Percentiles rank a stretch among this genome's conserved stretches.
Evolutionary conservation across 2,113 vertebrate species (phyloP).

Genomic region (Gadus macrocephalus): DNA sequence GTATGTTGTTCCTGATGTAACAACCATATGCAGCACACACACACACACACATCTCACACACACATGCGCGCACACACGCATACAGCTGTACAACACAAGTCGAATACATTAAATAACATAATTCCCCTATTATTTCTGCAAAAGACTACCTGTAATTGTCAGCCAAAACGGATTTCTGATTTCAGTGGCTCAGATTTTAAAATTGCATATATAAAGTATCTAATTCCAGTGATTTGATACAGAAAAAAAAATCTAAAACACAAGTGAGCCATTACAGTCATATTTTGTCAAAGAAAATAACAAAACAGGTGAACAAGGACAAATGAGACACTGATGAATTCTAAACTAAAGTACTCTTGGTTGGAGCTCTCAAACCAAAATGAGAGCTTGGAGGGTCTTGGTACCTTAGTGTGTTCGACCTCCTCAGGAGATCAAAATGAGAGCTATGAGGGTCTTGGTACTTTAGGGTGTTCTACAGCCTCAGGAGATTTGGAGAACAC

Average conservation of each 20-base stretch:
- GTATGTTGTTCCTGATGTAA: constrained; percentile 27
- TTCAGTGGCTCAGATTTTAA: constrained; percentile 57
- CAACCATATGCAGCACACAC: not conserved
- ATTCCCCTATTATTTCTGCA: constrained; percentile 14
- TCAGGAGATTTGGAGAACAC: constrained; percentile 13
- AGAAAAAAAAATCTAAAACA: constrained; percentile 11
- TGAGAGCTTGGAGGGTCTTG: not conserved
- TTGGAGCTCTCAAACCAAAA: not conserved
- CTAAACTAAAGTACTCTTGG: not conserved
- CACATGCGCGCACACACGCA: not conserved
- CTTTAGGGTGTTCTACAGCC: constrained; percentile 22
- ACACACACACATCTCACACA: not conserved
- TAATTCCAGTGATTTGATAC: constrained; percentile 58
- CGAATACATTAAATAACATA: constrained; percentile 8
- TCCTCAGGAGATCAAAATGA: no score
- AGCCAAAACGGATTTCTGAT: constrained; percentile 25
- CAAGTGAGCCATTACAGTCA: not conserved
- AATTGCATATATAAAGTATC: constrained; percentile 48
- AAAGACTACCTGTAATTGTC: constrained; percentile 25
- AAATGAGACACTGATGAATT: constrained; percentile 21
- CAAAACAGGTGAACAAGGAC: not conserved
- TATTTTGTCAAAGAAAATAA: not conserved
- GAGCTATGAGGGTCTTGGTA: not conserved
- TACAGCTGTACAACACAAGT: not conserved
- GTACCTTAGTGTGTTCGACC: not conserved